Conservation (phyloP, 2,888 invertebrate genomes). For the Timandra comae region DNA sequence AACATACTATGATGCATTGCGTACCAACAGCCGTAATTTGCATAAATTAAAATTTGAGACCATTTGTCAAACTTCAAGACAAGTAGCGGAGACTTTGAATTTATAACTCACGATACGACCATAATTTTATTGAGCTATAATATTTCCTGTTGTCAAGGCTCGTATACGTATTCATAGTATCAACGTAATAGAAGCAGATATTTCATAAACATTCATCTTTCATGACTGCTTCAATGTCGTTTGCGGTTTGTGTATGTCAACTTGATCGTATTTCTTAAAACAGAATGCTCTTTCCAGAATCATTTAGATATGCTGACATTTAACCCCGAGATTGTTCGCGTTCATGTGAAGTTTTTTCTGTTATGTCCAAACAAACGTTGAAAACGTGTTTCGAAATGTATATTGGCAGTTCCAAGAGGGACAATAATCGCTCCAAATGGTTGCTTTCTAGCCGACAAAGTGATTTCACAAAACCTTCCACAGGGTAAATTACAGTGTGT, state of each 20-base stretch:
- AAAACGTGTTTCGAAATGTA: conserved; percentile 9
- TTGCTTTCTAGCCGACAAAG: conserved; percentile 26
- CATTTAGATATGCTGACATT: not conserved
- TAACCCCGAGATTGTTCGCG: conserved; percentile 2
- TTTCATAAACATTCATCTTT: conserved; percentile 25
- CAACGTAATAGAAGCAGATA: conserved; percentile 6
- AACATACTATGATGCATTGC: conserved; percentile 18
- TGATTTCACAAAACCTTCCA: conserved; percentile 39
- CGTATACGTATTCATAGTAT: conserved; percentile 1
- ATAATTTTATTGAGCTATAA: conserved; percentile 9
- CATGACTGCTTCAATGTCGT: conserved; percentile 21
- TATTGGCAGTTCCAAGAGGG: conserved; percentile 6
- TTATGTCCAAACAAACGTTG: conserved; percentile 1
- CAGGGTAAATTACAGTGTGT: conserved; percentile 45
- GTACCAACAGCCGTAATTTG: conserved; percentile 16
- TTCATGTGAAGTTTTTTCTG: too few species aligned
- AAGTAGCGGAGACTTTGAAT: conserved; percentile 13
- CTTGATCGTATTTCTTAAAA: conserved; percentile 18
- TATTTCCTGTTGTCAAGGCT: conserved; percentile 10
- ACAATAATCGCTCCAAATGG: conserved; percentile 18
- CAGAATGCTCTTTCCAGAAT: conserved; percentile 9
- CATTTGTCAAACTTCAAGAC: conserved; percentile 21
- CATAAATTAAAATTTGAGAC: conserved; percentile 13
- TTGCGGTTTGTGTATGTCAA: conserved; percentile 18
- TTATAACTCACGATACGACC: conserved; percentile 11